A percentile compares a stretch with the other conserved stretches of the same genome.
Evolutionary conservation across 2,888 invertebrate genomes (phyloP).

Genomic region (Chymomyza amoena): DNA sequence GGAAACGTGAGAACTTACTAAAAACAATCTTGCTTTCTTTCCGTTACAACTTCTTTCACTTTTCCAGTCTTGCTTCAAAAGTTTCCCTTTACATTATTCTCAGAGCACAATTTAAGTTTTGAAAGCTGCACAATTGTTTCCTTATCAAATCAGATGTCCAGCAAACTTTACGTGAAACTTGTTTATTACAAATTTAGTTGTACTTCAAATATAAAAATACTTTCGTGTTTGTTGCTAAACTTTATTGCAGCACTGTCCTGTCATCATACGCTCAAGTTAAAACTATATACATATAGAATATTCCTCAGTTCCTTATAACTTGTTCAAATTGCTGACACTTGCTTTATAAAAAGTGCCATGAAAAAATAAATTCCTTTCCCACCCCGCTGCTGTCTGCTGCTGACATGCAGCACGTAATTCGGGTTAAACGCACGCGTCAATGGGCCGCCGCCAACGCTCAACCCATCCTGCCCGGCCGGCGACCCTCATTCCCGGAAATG

Average conservation of each 20-base stretch:
- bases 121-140: too few relatives aligned
- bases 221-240: neutral
- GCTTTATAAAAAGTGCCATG: neutral
- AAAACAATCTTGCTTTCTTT: too few relatives aligned
- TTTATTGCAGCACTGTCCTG: neutral
- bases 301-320: neutral
- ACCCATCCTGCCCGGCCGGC: neutral
- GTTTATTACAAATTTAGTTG: neutral
- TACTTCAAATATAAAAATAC: neutral
- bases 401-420: neutral
- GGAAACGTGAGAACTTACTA: too few relatives aligned
- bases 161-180: neutral
- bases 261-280: neutral
- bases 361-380: neutral
- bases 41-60: too few relatives aligned
- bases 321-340: neutral
- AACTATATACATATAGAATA: neutral
- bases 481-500: neutral
- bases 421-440: constrained; percentile 1
- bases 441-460: neutral
- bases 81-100: too few relatives aligned
- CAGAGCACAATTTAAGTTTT: too few relatives aligned
- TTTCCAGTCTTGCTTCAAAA: too few relatives aligned
- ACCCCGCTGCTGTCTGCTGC: neutral
- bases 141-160: too few relatives aligned